These are phyloP conservation scores for Chlorops oryzae DNA, from an alignment of 1,140 invertebrate species.

Conservation along the genomic window DNA sequence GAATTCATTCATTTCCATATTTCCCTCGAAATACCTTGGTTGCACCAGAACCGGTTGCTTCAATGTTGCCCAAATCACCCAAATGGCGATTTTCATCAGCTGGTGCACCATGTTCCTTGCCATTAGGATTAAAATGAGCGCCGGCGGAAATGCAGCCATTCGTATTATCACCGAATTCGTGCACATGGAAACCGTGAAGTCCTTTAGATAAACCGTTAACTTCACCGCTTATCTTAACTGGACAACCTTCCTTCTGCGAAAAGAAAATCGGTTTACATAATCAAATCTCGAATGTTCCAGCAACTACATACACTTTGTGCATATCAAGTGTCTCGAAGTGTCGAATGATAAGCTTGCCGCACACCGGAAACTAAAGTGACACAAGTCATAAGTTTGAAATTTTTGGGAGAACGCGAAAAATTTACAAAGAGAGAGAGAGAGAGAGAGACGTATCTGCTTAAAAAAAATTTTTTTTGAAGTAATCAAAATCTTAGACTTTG, in stretches of 20 bases:
- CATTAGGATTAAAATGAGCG: slow-evolving; percentile 88
- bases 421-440: no score
- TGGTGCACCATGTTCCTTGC: slow-evolving; percentile 82
- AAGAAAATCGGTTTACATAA: slow-evolving; percentile 13
- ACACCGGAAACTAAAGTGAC: no score
- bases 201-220: slow-evolving; percentile 64
- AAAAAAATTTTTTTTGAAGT: no score
- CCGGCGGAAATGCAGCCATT: slow-evolving; percentile 95
- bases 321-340: no score
- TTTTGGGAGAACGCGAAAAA: no score
- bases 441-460: no score
- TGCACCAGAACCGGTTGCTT: slow-evolving; percentile 62
- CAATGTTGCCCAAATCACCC: slow-evolving; percentile 89
- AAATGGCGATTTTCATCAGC: slow-evolving; percentile 67
- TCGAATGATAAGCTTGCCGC: no score
- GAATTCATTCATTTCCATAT: neutral
- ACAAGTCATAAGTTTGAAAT: no score
- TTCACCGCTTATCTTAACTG: slow-evolving; percentile 65
- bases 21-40: slow-evolving; percentile 50
- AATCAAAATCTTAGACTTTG: no score
- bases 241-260: slow-evolving; percentile 48
- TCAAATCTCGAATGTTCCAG: no score
- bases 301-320: no score
- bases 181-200: slow-evolving; percentile 87
- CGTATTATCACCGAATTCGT: slow-evolving; percentile 94